Percentiles rank a stretch among this genome's conserved stretches.
Evolutionary conservation across 2,113 vertebrate genomes (phyloP).

Genomic region (Plectropomus leopardus): DNA sequence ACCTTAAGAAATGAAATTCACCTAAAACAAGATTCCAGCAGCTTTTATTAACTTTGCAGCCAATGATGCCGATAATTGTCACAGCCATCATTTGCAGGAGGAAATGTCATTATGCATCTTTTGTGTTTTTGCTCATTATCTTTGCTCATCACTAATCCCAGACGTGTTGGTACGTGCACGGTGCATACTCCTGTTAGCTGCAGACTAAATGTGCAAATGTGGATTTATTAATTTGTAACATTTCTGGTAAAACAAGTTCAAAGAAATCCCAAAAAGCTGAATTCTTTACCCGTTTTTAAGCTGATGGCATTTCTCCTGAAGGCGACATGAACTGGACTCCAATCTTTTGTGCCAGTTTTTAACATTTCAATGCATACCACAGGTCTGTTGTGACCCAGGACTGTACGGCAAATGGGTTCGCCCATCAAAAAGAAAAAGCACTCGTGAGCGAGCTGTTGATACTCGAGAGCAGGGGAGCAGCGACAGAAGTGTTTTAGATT

Average conservation of each 20-base stretch:
- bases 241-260: conserved; percentile 4
- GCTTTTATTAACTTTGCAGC: conserved; percentile 55
- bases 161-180: conserved; percentile 13
- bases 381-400: not conserved
- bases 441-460: no score
- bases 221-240: conserved; percentile 3
- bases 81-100: conserved; percentile 24
- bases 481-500: no score
- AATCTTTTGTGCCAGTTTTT: not conserved
- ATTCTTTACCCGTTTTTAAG: not conserved
- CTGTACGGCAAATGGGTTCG: no score
- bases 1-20: conserved; percentile 15
- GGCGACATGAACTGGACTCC: not conserved
- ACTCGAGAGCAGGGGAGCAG: no score
- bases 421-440: no score
- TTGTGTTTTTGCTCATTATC: conserved; percentile 49
- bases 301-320: not conserved
- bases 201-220: conserved; percentile 24
- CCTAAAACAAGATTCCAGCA: conserved; percentile 49
- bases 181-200: conserved; percentile 11
- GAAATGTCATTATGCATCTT: conserved; percentile 57
- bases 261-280: not conserved
- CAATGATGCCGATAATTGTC: conserved; percentile 62
- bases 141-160: conserved; percentile 48
- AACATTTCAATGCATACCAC: not conserved